Percentiles rank a stretch among this genome's conserved stretches.
Evolutionary conservation across 23 tunicate species (phyloP).

Genomic region (Clavelina lepadiformis): DNA sequence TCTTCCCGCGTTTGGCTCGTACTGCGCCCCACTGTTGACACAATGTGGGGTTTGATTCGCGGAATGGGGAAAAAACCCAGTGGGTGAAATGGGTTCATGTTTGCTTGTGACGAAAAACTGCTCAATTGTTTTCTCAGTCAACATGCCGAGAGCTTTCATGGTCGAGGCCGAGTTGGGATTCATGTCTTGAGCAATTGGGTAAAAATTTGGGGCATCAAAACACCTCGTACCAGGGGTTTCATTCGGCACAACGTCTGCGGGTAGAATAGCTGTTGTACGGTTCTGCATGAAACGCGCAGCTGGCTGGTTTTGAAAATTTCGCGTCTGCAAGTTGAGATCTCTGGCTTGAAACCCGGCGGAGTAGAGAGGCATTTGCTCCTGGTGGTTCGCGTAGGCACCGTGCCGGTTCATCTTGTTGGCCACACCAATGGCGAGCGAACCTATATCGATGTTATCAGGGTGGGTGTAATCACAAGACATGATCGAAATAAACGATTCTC

Average conservation of each 20-base stretch:
- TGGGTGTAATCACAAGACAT: constrained; percentile 33
- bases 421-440: constrained; percentile 38
- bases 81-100: not conserved
- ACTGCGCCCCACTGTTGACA: not conserved
- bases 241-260: not conserved
- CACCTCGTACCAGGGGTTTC: not conserved
- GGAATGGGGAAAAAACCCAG: not conserved
- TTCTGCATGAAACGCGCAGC: too few species aligned
- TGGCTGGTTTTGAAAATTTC: too few species aligned
- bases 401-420: not conserved
- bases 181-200: constrained; percentile 4
- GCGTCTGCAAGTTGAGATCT: not conserved
- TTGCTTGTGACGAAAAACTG: constrained; percentile 8
- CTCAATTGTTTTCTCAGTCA: constrained; percentile 50
- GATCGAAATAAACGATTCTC: too few species aligned
- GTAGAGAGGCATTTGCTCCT: not conserved
- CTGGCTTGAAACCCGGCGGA: not conserved
- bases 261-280: not conserved
- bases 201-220: not conserved
- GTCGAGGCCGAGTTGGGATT: constrained; percentile 20
- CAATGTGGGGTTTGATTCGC: not conserved
- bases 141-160: constrained; percentile 43
- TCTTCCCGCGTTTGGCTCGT: not conserved
- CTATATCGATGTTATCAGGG: constrained; percentile 47
- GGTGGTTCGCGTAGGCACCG: not conserved